These are phyloP conservation scores for Calameuta pallipes DNA, from an alignment of 2,888 invertebrate genomes.

Conservation along the genomic window DNA sequence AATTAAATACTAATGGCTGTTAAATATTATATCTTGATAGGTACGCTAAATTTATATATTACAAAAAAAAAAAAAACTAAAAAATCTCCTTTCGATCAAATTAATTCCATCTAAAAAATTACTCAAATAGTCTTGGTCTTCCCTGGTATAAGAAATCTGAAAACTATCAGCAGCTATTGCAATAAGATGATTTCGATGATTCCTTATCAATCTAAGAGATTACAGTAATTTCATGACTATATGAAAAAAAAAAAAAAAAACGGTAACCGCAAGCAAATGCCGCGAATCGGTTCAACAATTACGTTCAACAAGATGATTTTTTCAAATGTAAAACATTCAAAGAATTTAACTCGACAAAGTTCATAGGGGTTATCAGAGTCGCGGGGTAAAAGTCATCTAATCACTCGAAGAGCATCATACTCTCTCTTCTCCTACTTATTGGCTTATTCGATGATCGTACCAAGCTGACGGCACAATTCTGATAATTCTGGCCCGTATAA, in stretches of 20 bases:
- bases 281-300: neutral
- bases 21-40: no score
- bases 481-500: constrained; percentile 51
- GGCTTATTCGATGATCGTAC: constrained; percentile 38
- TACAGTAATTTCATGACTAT: neutral
- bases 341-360: constrained; percentile 32
- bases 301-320: constrained; percentile 13
- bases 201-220: neutral
- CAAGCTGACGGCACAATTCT: constrained; percentile 23
- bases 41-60: no score
- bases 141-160: neutral
- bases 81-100: no score
- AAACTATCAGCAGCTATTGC: neutral
- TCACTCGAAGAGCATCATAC: constrained; percentile 28
- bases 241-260: constrained; percentile 6
- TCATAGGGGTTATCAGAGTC: constrained; percentile 50
- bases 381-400: constrained; percentile 55
- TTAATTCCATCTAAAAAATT: no score
- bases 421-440: constrained; percentile 37
- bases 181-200: neutral
- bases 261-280: constrained; percentile 4
- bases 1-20: no score
- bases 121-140: no score
- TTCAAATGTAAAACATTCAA: constrained; percentile 26
- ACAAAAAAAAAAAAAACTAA: no score